A percentile compares a stretch with the other conserved stretches of the same genome.
phyloP scores from a whole-genome alignment of 2,888 invertebrate species.

The Callosobruchus maculatus region DNA sequence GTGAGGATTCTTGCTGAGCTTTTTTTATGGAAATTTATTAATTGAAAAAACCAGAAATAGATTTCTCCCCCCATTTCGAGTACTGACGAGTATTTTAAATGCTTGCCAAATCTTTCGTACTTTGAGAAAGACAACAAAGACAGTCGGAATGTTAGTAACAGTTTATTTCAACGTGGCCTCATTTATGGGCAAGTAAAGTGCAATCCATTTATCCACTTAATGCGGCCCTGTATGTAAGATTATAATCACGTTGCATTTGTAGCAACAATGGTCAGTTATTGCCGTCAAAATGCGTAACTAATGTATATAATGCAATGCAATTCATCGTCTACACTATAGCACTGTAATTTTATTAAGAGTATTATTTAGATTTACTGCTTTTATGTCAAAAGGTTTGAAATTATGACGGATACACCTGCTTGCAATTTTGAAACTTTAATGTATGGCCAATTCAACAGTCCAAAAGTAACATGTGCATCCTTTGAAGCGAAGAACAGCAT shows the following conservation, averaged over 20 bases:
- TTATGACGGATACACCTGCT: background rate
- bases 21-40: too few species aligned
- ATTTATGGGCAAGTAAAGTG: too few species aligned
- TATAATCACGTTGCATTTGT: background rate
- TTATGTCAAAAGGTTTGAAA: background rate
- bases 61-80: too few species aligned
- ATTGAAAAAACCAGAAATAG: too few species aligned
- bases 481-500: background rate
- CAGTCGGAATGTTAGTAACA: too few species aligned
- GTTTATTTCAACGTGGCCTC: too few species aligned
- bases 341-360: background rate
- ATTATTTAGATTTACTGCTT: background rate
- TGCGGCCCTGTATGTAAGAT: background rate
- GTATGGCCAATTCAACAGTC: background rate
- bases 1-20: too few species aligned
- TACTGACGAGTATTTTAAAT: too few species aligned
- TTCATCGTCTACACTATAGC: background rate
- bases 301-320: conserved; percentile 17
- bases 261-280: conserved; percentile 33
- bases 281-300: conserved; percentile 35
- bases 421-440: background rate
- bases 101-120: too few species aligned
- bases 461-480: background rate
- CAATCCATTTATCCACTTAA: background rate
- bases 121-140: too few species aligned